Base-by-base conservation (phyloP, 1,140 invertebrate species). In the Trichoplusia ni region DNA sequence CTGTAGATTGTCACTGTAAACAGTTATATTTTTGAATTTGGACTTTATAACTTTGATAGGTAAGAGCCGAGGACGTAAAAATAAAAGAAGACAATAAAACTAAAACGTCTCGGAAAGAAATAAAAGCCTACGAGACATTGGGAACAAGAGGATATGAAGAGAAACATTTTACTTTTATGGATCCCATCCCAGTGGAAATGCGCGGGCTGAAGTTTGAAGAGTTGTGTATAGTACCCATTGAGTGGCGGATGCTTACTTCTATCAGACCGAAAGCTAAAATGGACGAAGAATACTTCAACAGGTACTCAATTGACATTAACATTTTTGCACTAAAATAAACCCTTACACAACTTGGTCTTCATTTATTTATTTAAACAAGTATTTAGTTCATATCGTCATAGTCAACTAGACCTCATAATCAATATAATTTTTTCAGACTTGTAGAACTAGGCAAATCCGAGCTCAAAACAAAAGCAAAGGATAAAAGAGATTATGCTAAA, bases 171-270 rank as follows among this genome's bases (percentile, higher is more conserved):
- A 90, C 88, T 0, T 96, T 95, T 81, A 94, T 94, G 54, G 94
- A 98, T 90, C 97, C 97, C 0, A 91, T 97, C 51, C 96, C 97
- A 2, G 89, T 92, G 0, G 95, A 96, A 82, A 98, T 98, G 97
- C 92, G 92, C 71, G 91, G 91, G 16, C 91, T 97, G 13, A 94
- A 94, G 75, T 89, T 98, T 35, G 93, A 95, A 56, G 96, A 98
- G 74, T 88, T 98, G 21, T 95, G 95, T 65, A 91, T 94, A 9
- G 96, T 98, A 1, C 93, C 96, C n/a, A 98, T 98, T 53, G 96
- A 97, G 75, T 98, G 97, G 97, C 93, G 95, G 82, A 98, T 98
- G 97, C 86, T 98, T 4, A 98, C 97, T 4, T 95, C 95, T 7
- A 79, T 96, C 7, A 91, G 97, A 71, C 97, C 97, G 0, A 96